A percentile compares a stretch with the other conserved stretches of the same genome.
These are phyloP conservation scores for Cryptus viduatorius DNA, from an alignment of 2,888 invertebrate genomes.

Conservation along the genomic window DNA sequence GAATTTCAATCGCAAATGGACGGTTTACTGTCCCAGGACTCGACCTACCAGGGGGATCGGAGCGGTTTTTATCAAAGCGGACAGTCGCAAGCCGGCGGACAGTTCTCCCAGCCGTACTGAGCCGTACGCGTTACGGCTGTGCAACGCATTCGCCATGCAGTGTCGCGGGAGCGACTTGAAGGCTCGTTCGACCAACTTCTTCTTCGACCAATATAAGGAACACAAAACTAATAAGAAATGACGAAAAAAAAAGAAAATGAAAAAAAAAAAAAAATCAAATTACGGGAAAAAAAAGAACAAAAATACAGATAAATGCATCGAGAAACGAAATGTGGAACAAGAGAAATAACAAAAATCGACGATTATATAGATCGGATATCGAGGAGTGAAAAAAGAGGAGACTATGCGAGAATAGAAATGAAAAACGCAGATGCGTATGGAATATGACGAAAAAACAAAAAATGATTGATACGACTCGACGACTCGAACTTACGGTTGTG, in stretches of 20 bases:
- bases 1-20: constrained; percentile 98
- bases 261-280: constrained; percentile 43
- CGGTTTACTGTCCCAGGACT: constrained; percentile 97
- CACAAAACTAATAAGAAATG: constrained; percentile 12
- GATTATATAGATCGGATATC: constrained; percentile 16
- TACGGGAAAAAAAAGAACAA: constrained; percentile 69
- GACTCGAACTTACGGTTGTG: constrained; percentile 77
- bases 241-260: constrained; percentile 63
- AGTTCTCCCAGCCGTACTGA: constrained; percentile 90
- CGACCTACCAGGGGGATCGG: constrained; percentile 91
- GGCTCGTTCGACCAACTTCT: constrained; percentile 83
- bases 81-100: constrained; percentile 86
- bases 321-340: constrained; percentile 35
- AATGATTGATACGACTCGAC: constrained; percentile 76
- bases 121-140: constrained; percentile 79
- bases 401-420: neutral
- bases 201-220: constrained; percentile 77
- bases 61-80: constrained; percentile 87
- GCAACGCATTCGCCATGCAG: constrained; percentile 84
- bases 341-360: constrained; percentile 36
- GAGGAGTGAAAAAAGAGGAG: constrained; percentile 25
- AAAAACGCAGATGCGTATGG: neutral
- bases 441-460: neutral
- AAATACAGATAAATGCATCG: constrained; percentile 55
- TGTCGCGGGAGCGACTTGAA: constrained; percentile 85